Evolutionary conservation across 2,113 vertebrate genomes (phyloP), one percentile per base, ranked within the genome.

Genomic region (Nibea albiflora): DNA sequence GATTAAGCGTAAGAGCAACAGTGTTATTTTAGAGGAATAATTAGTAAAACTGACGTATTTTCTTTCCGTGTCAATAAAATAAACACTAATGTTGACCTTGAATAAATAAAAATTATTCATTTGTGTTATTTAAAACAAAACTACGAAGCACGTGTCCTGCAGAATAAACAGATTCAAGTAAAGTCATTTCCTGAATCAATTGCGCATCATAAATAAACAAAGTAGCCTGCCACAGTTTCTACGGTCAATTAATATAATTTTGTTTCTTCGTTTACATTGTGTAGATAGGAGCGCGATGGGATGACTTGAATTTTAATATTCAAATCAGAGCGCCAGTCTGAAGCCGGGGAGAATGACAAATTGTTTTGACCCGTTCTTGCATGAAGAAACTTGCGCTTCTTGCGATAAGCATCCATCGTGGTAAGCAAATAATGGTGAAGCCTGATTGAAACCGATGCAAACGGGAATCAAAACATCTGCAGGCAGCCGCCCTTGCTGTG

Each of bases 291-390:
- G 87, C 83, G 70, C 81, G 57, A 78, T 78, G 84, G 53, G 57
- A 76, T 86, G 85, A 35, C 88, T 86, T 70, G 80, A 28, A 92
- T 92, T 93, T 92, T 80, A 93, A 90, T 93, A 93, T 93, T 90
- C 92, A 93, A 93, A 93, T 91, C 85, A 83, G 81, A 69, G 82
- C 74, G 65, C 76, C 82, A 83, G 85, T 87, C 88, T 84, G 77
- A 74, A 76, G 85, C 85, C 79, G 80, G 79, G 76, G 52, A 78
- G 73, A 69, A 81, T 85, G 91, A 90, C 70, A 75, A 76, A 90
- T 90, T 68, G 85, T 54, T 77, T 63, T 80, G 73, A 79, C 62
- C 82, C 86, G 87, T 76, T 90, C 85, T 87, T 78, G 87, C 88
- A 74, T 92, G 85, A 86, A 87, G 84, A 83, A 90, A 86, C 80